A percentile compares a stretch with the other conserved stretches of the same genome.
phyloP scores from a whole-genome alignment of 2,797 vertebrate species.

The Galago senegalensis region DNA sequence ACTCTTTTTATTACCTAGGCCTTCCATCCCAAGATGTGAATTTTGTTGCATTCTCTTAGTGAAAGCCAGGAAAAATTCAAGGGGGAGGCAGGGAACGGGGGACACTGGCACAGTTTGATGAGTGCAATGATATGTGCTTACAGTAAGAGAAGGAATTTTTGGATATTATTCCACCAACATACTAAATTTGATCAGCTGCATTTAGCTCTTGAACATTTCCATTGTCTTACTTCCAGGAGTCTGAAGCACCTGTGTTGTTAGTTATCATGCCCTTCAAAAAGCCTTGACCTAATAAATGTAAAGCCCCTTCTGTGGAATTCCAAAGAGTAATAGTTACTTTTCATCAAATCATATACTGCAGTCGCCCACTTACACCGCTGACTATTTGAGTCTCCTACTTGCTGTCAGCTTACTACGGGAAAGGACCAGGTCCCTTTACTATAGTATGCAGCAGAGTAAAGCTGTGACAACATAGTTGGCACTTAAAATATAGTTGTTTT shows the following conservation, averaged over 20 bases:
- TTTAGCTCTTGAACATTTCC: not conserved
- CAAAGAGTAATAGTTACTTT: not conserved
- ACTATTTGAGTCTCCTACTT: not conserved
- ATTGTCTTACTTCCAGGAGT: not conserved
- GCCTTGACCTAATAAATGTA: not conserved
- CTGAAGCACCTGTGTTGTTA: not conserved
- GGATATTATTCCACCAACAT: not conserved
- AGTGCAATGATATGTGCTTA: not conserved
- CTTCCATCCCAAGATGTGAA: not conserved
- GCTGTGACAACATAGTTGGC: not conserved
- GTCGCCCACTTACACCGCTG: not conserved
- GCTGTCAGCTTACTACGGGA: not conserved
- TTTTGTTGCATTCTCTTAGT: not conserved
- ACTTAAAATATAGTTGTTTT: not conserved
- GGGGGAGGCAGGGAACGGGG: too few species aligned
- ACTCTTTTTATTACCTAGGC: not conserved
- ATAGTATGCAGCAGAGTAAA: not conserved
- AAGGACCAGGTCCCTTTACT: not conserved
- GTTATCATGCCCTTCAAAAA: not conserved
- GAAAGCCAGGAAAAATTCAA: not conserved
- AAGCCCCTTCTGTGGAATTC: not conserved
- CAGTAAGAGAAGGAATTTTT: not conserved
- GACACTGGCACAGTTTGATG: not conserved
- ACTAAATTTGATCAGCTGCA: not conserved
- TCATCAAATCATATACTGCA: not conserved